Evolutionary conservation across 2,888 invertebrate genomes (phyloP), one percentile per base, ranked within the genome.

Genomic region (Caenorhabditis afra): DNA sequence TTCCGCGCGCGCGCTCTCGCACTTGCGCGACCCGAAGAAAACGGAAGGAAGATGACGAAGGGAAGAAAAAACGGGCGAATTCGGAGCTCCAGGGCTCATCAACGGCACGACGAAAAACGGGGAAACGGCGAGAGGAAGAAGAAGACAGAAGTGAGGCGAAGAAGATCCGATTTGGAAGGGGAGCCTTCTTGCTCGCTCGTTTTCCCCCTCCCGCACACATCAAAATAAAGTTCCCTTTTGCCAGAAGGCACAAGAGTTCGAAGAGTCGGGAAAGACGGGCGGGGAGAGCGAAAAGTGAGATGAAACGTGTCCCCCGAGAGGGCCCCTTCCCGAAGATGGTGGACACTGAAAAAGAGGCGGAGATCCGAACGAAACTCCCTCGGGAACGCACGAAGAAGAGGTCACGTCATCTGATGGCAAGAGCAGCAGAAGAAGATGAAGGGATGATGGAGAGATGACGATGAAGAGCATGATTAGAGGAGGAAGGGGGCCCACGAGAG

Each of bases 381-480:
- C 66, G 47, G 35, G 49, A 47, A 14, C 20, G 7, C 10, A 29
- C n/a, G n/a, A 29, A 29, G 29, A 29, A 29, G 16, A 14, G 52
- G 52, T 52, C 70, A 70, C 70, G 70, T 70, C 70, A 70, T 61
- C 47, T 67, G 66, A 66, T 67, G 67, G 58, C n/a, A 55, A 29
- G 66, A 57, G 59, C 49, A 52, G 52, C 35, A n/a, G 41, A 52
- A 59, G 37, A 37, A 37, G 37, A n/a, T 37, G 37, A 57, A 57
- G 68, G 49, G 57, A 57, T 67, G 67, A 58, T 58, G 47, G 58
- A 35, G 55, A 8, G 10, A 44, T 47, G 49, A 12, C 59, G 44
- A 50, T 41, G 66, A 35, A 37, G 41, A 37, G 16, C 22, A 44
- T 53, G 57, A 23, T 20, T 45, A 47, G 39, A 18, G n/a, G n/a